A percentile compares a stretch with the other conserved stretches of the same genome.
Evolutionary conservation across 2,797 vertebrate genomes (phyloP).

Genomic region (Syndactyla subalaris): DNA sequence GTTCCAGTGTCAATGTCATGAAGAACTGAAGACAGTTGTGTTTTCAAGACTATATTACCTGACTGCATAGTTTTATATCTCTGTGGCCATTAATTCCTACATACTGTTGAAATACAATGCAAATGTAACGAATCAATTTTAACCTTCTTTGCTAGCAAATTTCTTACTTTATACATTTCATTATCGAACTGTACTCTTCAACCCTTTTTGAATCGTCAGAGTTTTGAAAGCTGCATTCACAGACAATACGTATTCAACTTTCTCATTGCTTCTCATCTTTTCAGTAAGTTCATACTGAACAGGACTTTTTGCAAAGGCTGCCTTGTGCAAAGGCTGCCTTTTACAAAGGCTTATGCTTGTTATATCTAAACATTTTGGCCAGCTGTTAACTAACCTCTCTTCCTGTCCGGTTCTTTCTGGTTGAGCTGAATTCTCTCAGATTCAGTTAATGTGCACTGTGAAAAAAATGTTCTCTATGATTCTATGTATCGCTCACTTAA

Average conservation of each 20-base stretch:
- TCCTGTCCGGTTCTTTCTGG: neutral
- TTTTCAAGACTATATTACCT: neutral
- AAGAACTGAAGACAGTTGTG: neutral
- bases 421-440: neutral
- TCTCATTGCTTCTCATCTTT: neutral
- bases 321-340: neutral
- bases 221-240: neutral
- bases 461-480: neutral
- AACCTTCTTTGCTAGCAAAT: neutral
- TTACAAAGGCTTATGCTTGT: neutral
- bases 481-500: neutral
- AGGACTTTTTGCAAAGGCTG: neutral
- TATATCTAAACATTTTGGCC: neutral
- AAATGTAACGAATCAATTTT: neutral
- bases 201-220: neutral
- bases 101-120: neutral
- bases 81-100: neutral
- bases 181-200: neutral
- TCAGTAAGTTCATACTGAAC: neutral
- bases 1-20: neutral
- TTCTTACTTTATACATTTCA: neutral
- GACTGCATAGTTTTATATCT: neutral
- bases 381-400: neutral
- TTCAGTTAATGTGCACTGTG: neutral
- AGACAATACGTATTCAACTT: neutral